Percentiles rank a stretch among this genome's conserved stretches.
phyloP scores from a whole-genome alignment of 2,113 vertebrate species.

The Bos javanicus region DNA sequence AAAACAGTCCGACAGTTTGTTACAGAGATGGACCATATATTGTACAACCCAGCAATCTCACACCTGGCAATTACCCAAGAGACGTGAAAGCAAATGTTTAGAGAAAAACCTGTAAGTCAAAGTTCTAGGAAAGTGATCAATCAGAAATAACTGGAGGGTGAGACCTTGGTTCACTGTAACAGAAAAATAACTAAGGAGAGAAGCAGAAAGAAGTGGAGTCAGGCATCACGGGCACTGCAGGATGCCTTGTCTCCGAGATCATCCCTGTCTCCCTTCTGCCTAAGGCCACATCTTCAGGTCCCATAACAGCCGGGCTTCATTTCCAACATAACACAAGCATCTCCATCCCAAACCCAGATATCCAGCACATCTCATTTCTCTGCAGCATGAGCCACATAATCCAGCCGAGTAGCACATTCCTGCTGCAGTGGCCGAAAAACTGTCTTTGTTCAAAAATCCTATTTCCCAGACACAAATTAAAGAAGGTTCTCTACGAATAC shows the following conservation, averaged over 20 bases:
- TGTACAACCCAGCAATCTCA: not conserved
- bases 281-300: not conserved
- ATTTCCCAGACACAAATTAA: not conserved
- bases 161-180: not conserved
- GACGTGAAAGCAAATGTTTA: not conserved
- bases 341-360: not conserved
- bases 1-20: not conserved
- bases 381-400: rapidly evolving
- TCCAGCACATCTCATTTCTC: not conserved
- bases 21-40: not conserved
- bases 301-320: not conserved
- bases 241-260: not conserved
- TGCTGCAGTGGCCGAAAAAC: not conserved
- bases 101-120: not conserved
- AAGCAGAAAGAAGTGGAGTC: not conserved
- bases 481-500: no score
- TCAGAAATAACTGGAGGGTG: not conserved
- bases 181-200: no score
- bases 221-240: not conserved
- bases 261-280: rapidly evolving
- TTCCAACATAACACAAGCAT: not conserved
- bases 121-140: not conserved
- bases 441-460: not conserved
- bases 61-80: not conserved
- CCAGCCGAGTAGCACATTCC: rapidly evolving